Conservation (phyloP, 2,888 invertebrate species). For the Leptopilina drosophilae region DNA sequence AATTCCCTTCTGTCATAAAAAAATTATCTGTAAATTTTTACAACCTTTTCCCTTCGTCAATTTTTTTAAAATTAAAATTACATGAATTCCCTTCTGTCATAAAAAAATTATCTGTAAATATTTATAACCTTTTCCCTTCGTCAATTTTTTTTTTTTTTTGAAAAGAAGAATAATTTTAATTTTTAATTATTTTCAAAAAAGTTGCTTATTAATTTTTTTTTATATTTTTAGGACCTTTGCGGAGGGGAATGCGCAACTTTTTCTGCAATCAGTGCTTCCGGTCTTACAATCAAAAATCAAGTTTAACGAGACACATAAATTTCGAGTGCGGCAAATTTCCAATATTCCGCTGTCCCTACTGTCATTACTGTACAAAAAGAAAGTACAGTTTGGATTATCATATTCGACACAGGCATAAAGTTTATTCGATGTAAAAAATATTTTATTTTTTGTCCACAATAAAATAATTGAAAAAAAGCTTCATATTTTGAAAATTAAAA, state of each 20-base stretch:
- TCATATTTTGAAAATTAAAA: background rate
- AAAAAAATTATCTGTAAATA: too few relatives aligned
- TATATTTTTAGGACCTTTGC: constrained; percentile 10
- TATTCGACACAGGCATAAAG: constrained; percentile 8
- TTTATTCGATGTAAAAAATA: background rate
- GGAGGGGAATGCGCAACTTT: constrained; percentile 1
- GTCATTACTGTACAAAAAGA: constrained; percentile 33
- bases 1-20: background rate
- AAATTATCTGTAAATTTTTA: too few relatives aligned
- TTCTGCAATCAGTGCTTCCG: constrained; percentile 30
- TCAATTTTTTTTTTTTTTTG: too few relatives aligned
- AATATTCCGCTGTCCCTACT: constrained; percentile 10
- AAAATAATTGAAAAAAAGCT: background rate
- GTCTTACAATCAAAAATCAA: constrained; percentile 28
- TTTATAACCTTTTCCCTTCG: too few relatives aligned
- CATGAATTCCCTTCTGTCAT: background rate
- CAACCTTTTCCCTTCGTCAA: too few relatives aligned
- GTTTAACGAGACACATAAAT: constrained; percentile 19
- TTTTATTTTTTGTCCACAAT: background rate
- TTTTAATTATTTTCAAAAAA: background rate
- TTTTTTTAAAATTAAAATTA: background rate
- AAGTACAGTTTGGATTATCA: constrained; percentile 33
- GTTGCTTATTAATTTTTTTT: constrained; percentile 19
- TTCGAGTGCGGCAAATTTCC: constrained; percentile 35
- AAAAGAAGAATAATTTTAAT: background rate